Conservation (phyloP, 30 jellyfish, hydroid and myxozoan species). For the Aurelia aurita complex sp. Pacific region DNA sequence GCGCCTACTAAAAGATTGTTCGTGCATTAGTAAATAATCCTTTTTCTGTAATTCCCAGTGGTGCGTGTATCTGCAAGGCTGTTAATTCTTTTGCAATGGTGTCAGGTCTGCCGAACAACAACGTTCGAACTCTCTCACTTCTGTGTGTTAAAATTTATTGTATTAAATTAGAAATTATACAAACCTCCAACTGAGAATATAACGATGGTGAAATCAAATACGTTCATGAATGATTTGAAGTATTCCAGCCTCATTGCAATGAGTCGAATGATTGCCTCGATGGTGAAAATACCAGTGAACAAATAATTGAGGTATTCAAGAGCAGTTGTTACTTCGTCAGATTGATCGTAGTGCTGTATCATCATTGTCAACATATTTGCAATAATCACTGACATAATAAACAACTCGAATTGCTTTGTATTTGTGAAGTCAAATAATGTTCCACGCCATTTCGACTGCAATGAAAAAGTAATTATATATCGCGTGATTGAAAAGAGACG, state of each 20-base stretch:
- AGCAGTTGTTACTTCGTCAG: conserved; percentile 84
- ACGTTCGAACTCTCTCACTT: no score
- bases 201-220: conserved; percentile 88
- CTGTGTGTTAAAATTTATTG: no score
- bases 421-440: conserved; percentile 85
- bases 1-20: no score
- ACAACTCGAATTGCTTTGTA: conserved; percentile 94
- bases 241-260: conserved; percentile 92
- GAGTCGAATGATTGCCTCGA: conserved; percentile 82
- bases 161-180: not conserved
- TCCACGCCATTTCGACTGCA: conserved; percentile 97
- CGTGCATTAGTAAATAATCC: no score
- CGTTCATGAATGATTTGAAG: conserved; percentile 90
- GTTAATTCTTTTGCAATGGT: no score
- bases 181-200: conserved; percentile 92
- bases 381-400: conserved; percentile 94
- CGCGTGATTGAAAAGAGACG: no score
- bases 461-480: not conserved
- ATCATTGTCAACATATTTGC: conserved; percentile 97
- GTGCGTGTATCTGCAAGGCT: no score
- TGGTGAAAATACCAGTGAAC: conserved; percentile 95
- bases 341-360: conserved; percentile 92
- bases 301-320: conserved; percentile 84
- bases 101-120: no score
- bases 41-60: no score